Evolutionary conservation across 2,888 invertebrate genomes (phyloP), one percentile per base, ranked within the genome.

Genomic region (Noctua janthina): DNA sequence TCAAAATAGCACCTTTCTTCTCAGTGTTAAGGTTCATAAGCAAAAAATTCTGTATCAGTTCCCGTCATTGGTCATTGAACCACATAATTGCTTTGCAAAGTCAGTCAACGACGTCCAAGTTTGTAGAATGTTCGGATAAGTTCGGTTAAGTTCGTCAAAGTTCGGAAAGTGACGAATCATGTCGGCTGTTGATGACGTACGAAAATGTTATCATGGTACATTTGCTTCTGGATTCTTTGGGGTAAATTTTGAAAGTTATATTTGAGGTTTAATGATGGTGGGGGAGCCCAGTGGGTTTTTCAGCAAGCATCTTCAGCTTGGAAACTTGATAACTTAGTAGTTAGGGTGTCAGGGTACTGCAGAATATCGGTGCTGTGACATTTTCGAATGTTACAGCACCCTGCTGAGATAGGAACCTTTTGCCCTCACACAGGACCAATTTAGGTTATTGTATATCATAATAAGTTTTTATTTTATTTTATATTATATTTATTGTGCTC

Each of bases 61-160:
- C 70, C 66, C 76, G 74, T 78, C 83, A 90, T 87, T 87, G 88
- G 86, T 86, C 88, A 86, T 86, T 89, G 91, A 88, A 85, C 89
- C 89, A 90, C 71, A 87, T 90, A 91, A 90, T 90, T 89, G 82
- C 89, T 91, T 85, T 71, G 82, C 72, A 78, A 89, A 89, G 84
- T 79, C 84, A 87, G 79, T 70, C 80, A 83, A 83, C 88, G 89
- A 82, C 84, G 86, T 84, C 81, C 75, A 88, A 90, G 84, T 90
- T 90, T 83, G 51, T 29, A 82, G 73, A 86, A 84, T 89, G 83
- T 87, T 90, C 83, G 83, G 56, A 68, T 67, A 81, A 87, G 76
- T 90, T 82, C 79, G 76, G 62, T 1, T 39, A 76, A 85, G 83
- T 88, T 88, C 88, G 81, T 17, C 49, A 67, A 84, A 86, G 71